phyloP scores from a whole-genome alignment of 2,113 vertebrate genomes.

The Sclerurus mexicanus region DNA sequence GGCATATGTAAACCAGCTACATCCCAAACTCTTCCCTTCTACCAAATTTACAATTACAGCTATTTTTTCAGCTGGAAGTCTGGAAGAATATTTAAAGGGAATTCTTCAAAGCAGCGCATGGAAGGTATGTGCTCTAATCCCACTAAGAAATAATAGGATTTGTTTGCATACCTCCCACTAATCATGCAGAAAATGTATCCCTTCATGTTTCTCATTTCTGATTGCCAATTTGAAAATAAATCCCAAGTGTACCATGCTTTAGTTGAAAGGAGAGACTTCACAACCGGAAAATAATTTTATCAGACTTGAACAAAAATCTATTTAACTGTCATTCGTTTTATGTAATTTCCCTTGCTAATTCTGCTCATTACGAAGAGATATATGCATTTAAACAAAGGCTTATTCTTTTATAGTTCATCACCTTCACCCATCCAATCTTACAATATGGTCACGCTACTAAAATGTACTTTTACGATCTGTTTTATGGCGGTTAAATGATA shows the following conservation, averaged over 20 bases:
- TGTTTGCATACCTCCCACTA: constrained; percentile 43
- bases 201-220: constrained; percentile 26
- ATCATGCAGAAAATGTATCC: constrained; percentile 1
- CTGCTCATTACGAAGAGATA: constrained; percentile 43
- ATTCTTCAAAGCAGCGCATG: constrained; percentile 29
- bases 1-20: neutral
- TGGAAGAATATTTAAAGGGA: neutral
- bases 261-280: neutral
- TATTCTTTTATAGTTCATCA: constrained; percentile 40
- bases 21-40: neutral
- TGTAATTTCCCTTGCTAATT: constrained; percentile 59
- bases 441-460: constrained; percentile 30
- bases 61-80: neutral
- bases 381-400: constrained; percentile 56
- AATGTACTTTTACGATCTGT: constrained; percentile 15
- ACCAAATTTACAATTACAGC: neutral
- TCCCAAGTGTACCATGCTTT: neutral
- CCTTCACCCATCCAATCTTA: constrained; percentile 41
- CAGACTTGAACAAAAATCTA: constrained; percentile 58
- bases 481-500: constrained; percentile 29
- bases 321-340: constrained; percentile 44
- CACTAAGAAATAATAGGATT: constrained; percentile 46
- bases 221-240: constrained; percentile 42
- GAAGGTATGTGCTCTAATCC: constrained; percentile 37
- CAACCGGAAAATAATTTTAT: constrained; percentile 54